A percentile compares a stretch with the other conserved stretches of the same genome.
Evolutionary conservation across 2,113 vertebrate genomes (phyloP).

Genomic region (Prionailurus viverrinus): DNA sequence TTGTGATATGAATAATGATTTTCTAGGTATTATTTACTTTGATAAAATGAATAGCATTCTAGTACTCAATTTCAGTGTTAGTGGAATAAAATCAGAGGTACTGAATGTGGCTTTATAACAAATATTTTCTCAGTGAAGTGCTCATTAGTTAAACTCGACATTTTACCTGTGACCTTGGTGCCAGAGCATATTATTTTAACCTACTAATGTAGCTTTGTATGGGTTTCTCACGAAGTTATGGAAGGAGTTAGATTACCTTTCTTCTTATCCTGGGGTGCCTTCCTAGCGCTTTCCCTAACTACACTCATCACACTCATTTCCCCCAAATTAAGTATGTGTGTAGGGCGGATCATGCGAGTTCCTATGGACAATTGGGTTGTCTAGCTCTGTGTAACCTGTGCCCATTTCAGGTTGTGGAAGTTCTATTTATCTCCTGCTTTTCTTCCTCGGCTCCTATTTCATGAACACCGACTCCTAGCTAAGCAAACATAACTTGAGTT

Average conservation of each 20-base stretch:
- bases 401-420: background rate
- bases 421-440: background rate
- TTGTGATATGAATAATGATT: background rate
- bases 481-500: background rate
- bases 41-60: background rate
- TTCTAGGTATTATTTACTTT: background rate
- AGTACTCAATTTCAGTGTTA: background rate
- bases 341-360: background rate
- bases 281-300: background rate
- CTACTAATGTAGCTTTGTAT: background rate
- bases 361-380: background rate
- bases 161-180: background rate
- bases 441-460: background rate
- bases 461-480: background rate
- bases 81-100: slow-evolving; percentile 5
- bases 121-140: background rate
- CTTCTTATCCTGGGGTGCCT: background rate
- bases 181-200: background rate
- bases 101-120: background rate
- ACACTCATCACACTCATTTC: background rate
- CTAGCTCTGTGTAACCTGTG: background rate
- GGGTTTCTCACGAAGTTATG: background rate
- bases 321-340: background rate
- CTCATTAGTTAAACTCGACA: background rate
- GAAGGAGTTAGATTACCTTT: background rate